A percentile compares a stretch with the other conserved stretches of the same genome.
These are phyloP conservation scores for Drepana arcuata DNA, from an alignment of 1,140 invertebrate species.

Conservation along the genomic window DNA sequence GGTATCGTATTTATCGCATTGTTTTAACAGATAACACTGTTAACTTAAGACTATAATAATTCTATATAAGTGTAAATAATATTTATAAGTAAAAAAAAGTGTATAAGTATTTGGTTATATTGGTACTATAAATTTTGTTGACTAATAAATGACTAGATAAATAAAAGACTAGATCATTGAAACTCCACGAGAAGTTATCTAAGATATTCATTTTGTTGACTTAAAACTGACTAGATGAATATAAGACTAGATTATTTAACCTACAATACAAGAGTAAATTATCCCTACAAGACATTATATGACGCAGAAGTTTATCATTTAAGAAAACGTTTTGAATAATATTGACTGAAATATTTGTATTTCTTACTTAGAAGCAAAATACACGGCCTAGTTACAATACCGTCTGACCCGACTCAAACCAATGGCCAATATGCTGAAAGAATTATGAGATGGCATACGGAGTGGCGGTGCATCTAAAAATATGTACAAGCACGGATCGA, in stretches of 20 bases:
- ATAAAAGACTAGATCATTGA: constrained; percentile 1
- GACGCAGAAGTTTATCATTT: too few species aligned
- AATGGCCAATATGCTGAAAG: constrained; percentile 35
- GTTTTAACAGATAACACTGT: too few species aligned
- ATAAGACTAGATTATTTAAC: background rate
- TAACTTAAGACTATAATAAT: too few species aligned
- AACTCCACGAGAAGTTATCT: too few species aligned
- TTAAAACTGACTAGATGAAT: background rate
- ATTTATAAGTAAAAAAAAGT: background rate
- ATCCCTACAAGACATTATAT: constrained; percentile 3
- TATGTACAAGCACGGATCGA: constrained; percentile 46
- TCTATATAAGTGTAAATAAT: too few species aligned
- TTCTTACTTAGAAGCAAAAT: too few species aligned
- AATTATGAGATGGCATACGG: constrained; percentile 37
- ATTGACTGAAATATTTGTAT: too few species aligned
- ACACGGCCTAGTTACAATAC: constrained; percentile 17
- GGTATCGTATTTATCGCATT: too few species aligned
- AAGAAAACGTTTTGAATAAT: too few species aligned
- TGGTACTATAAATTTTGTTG: background rate
- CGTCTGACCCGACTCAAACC: constrained; percentile 26
- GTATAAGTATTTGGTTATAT: background rate
- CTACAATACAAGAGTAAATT: constrained; percentile 3
- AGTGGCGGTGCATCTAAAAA: constrained; percentile 54
- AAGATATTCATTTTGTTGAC: too few species aligned
- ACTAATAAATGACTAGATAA: constrained; percentile 5